phyloP scores from a whole-genome alignment of 2,888 invertebrate genomes.

The Adelphocoris suturalis region DNA sequence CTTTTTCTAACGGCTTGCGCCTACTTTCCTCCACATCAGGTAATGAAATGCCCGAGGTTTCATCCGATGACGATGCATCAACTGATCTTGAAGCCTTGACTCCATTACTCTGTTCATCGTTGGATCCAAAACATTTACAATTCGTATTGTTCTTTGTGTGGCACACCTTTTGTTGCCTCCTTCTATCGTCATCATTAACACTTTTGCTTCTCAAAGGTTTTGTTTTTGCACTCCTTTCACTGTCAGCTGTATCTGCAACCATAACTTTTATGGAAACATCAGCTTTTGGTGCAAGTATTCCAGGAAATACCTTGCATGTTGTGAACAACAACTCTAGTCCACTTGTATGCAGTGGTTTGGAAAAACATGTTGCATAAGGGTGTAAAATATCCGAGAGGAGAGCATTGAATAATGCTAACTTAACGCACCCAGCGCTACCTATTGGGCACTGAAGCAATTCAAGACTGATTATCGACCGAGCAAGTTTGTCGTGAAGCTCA shows the following conservation, averaged over 20 bases:
- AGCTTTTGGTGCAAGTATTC: conserved; percentile 86
- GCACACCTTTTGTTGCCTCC: conserved; percentile 80
- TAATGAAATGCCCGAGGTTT: not conserved
- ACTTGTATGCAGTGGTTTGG: conserved; percentile 54
- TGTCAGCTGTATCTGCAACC: conserved; percentile 81
- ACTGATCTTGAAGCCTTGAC: too few species aligned
- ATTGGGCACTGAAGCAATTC: conserved; percentile 61
- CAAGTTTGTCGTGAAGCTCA: conserved; percentile 65
- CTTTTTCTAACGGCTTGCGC: not conserved
- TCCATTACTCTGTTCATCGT: too few species aligned
- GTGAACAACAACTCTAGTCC: conserved; percentile 69
- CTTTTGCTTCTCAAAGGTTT: conserved; percentile 26
- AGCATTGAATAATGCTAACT: conserved; percentile 65
- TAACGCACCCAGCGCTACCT: conserved; percentile 53
- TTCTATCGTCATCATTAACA: conserved; percentile 36
- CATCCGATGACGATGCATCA: not conserved
- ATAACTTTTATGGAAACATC: conserved; percentile 85
- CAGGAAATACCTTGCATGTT: conserved; percentile 65
- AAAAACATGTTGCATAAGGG: conserved; percentile 57
- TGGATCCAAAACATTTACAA: conserved; percentile 78
- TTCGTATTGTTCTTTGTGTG: conserved; percentile 78
- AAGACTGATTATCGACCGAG: conserved; percentile 45
- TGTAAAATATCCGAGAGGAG: conserved; percentile 63
- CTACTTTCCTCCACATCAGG: not conserved
- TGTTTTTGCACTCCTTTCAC: conserved; percentile 77